Base-by-base conservation (phyloP, 2,888 invertebrate species). In the Dryadula phaetusa region DNA sequence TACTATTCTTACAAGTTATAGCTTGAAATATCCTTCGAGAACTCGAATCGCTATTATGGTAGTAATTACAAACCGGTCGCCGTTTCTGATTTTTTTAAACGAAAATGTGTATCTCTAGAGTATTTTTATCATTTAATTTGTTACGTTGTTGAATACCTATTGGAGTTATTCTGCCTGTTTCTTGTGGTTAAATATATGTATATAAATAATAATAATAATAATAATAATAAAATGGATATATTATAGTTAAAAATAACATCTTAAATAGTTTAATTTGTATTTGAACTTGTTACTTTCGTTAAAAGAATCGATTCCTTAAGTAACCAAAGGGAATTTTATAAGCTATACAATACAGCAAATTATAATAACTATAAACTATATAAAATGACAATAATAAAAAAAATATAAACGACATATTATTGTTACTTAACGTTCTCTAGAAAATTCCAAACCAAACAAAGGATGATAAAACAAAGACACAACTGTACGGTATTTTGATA, bases 1-100 rank as follows among this genome's bases (percentile, higher is more conserved):
- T 56, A 40, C 56, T 56, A 56, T 40, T 56, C n/a, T n/a, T n/a
- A 56, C 25, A 56, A 56, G 37, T 40, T 56, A 25, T 16, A 34
- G 22, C 37, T 49, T 69, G 60, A 72, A 73, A 73, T 75, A 70
- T 73, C 69, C 73, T 71, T 72, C 72, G 65, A 75, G 75, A 75
- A 74, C 68, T 72, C 47, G 66, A 61, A 64, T 58, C 64, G 65
- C 71, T 67, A 70, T 73, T 74, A 76, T 74, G 75, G 74, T 61
- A 66, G 69, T 74, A 76, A 76, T 77, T 75, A 74, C 69, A 67
- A 75, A 76, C 77, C 70, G 70, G 76, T 75, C 61, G 64, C 61
- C 64, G 62, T 49, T 52, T 68, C 66, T 61, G 53, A 63, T 75
- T 71, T 76, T 73, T 75, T 75, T 62, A 56, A 46, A 61, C 68